Percentiles rank a stretch among this genome's conserved stretches.
These are phyloP conservation scores for Leucophora obtusa DNA, from an alignment of 2,888 invertebrate genomes.

Conservation along the genomic window DNA sequence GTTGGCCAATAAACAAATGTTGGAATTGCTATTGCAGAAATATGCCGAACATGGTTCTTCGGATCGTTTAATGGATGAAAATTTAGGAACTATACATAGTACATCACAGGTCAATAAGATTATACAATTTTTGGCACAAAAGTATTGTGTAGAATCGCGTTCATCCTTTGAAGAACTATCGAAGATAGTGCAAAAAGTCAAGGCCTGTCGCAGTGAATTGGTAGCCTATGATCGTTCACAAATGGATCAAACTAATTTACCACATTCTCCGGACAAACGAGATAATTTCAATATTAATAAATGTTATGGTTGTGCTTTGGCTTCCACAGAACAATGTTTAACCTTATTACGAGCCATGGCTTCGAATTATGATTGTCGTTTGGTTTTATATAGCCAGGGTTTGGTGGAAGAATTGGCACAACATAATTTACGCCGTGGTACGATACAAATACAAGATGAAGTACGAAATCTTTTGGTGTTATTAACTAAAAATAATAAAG, in stretches of 20 bases:
- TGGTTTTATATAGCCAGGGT: conserved; percentile 89
- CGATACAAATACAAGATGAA: conserved; percentile 91
- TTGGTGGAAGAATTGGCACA: conserved; percentile 93
- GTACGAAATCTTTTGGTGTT: conserved; percentile 93
- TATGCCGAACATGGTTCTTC: conserved; percentile 90
- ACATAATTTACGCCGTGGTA: conserved; percentile 92
- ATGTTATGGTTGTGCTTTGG: conserved; percentile 92
- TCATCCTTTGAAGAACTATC: conserved; percentile 96
- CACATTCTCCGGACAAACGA: conserved; percentile 68
- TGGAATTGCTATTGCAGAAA: conserved; percentile 91
- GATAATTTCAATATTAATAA: conserved; percentile 80
- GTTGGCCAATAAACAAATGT: conserved; percentile 91
- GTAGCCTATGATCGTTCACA: conserved; percentile 94
- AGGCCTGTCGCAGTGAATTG: conserved; percentile 93
- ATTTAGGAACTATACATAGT: conserved; percentile 80
- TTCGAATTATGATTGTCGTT: conserved; percentile 86
- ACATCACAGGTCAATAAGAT: conserved; percentile 90
- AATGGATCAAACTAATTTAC: conserved; percentile 77
- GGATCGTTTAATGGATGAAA: conserved; percentile 81
- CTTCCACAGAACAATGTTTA: conserved; percentile 95
- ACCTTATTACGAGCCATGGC: conserved; percentile 94
- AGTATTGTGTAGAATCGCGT: conserved; percentile 96
- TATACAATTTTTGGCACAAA: conserved; percentile 95
- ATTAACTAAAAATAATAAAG: conserved; percentile 91
- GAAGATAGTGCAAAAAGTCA: conserved; percentile 92